phyloP scores from a whole-genome alignment of 1,140 invertebrate genomes.

The Teleopsis dalmanni region DNA sequence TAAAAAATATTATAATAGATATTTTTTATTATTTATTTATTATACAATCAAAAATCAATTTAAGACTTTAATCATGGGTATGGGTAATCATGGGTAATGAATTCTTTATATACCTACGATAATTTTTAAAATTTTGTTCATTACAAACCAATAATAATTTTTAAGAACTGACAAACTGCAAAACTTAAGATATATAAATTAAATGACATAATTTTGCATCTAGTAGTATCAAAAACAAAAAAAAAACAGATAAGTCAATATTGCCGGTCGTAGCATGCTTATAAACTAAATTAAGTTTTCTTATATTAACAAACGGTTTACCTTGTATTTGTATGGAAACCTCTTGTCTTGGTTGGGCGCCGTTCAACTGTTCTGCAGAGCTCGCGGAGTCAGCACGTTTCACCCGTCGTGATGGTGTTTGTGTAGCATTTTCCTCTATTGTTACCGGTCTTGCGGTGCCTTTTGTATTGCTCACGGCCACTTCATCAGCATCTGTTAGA shows the following conservation, averaged over 20 bases:
- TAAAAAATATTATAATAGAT: too few species aligned
- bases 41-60: too few species aligned
- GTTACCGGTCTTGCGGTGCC: slow-evolving; percentile 7
- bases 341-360: slow-evolving; percentile 6
- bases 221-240: neutral
- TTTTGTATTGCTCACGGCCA: neutral
- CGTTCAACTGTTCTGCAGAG: slow-evolving; percentile 5
- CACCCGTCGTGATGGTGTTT: slow-evolving; percentile 1
- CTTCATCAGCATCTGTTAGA: slow-evolving; percentile 8
- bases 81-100: too few species aligned
- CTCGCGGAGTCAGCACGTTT: slow-evolving; percentile 8
- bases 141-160: neutral
- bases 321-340: slow-evolving; percentile 23
- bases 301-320: slow-evolving; percentile 11
- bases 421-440: neutral
- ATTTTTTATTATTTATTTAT: too few species aligned
- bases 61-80: too few species aligned
- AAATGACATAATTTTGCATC: neutral
- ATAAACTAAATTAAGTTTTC: neutral
- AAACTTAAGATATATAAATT: neutral
- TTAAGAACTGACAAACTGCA: neutral
- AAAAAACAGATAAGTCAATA: neutral
- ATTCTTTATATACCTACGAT: too few species aligned
- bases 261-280: neutral
- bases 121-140: neutral